phyloP scores from a whole-genome alignment of 2,113 vertebrate species.

The Megaptera novaeangliae region DNA sequence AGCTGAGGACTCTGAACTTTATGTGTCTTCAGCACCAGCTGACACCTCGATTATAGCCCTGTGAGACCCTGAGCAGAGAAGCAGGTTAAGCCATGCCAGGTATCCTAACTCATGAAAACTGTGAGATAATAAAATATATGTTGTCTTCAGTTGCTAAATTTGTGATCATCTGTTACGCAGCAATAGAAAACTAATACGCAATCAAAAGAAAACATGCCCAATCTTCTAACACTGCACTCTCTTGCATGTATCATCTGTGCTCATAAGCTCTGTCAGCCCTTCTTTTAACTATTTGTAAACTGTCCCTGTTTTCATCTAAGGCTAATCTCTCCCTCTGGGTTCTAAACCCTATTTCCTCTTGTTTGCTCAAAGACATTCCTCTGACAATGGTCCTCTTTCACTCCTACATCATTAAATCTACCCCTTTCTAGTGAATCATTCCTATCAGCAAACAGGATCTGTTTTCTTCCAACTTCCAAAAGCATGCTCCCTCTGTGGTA shows the following conservation, averaged over 20 bases:
- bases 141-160: not conserved
- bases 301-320: not conserved
- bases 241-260: not conserved
- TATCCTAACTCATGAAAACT: not conserved
- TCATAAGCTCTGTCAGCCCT: not conserved
- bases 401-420: not conserved
- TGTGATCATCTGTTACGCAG: not conserved
- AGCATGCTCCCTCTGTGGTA: not conserved
- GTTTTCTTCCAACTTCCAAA: not conserved
- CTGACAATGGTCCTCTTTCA: not conserved
- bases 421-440: not conserved
- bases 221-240: not conserved
- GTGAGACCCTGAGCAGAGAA: not conserved
- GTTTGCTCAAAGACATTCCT: not conserved
- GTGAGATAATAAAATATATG: not conserved
- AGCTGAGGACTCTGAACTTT: not conserved
- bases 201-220: not conserved
- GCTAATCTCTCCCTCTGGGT: not conserved
- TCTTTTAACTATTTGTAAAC: not conserved
- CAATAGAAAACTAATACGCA: not conserved
- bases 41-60: not conserved
- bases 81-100: not conserved
- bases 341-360: not conserved
- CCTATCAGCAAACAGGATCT: not conserved
- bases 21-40: not conserved